These are phyloP conservation scores for Polypterus senegalus DNA, from an alignment of 2,113 vertebrate genomes.

Conservation along the genomic window DNA sequence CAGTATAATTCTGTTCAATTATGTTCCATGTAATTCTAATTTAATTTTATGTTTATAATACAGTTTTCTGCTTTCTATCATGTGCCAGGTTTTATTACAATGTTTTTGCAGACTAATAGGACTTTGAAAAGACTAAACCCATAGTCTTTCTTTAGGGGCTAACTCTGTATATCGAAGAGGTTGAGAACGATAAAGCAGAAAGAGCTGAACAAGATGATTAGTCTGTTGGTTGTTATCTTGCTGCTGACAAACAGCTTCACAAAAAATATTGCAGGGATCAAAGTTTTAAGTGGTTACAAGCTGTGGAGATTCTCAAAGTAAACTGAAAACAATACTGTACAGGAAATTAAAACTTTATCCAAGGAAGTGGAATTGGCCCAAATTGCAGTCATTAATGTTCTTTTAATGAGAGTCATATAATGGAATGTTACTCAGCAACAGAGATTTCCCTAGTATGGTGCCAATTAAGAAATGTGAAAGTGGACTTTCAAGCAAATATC, in stretches of 20 bases:
- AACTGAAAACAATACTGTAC: slow-evolving; percentile 28
- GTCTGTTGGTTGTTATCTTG: slow-evolving; percentile 2
- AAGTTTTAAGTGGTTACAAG: slow-evolving; percentile 19
- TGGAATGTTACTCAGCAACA: slow-evolving; percentile 29
- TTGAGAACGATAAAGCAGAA: not conserved
- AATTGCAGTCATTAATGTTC: slow-evolving; percentile 31
- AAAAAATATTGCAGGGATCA: slow-evolving; percentile 10
- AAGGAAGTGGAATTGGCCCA: slow-evolving; percentile 26
- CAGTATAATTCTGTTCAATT: too few relatives aligned
- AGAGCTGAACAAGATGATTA: slow-evolving; percentile 1
- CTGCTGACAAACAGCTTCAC: not conserved
- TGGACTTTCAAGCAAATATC: slow-evolving; percentile 27
- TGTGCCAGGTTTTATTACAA: not conserved
- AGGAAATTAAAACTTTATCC: slow-evolving; percentile 39
- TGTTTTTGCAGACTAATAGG: not conserved
- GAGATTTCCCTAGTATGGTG: slow-evolving; percentile 21
- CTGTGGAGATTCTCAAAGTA: slow-evolving; percentile 18
- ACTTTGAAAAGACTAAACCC: too few relatives aligned
- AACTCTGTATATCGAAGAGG: not conserved
- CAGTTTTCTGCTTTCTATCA: not conserved
- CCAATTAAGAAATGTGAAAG: slow-evolving; percentile 31
- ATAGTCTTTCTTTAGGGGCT: too few relatives aligned
- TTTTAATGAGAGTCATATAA: slow-evolving; percentile 33
- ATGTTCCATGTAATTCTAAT: too few relatives aligned
- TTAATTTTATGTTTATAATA: not conserved